phyloP scores from a whole-genome alignment of 37 sponge, comb jelly and placozoan genomes.

The Spongia lamella region DNA sequence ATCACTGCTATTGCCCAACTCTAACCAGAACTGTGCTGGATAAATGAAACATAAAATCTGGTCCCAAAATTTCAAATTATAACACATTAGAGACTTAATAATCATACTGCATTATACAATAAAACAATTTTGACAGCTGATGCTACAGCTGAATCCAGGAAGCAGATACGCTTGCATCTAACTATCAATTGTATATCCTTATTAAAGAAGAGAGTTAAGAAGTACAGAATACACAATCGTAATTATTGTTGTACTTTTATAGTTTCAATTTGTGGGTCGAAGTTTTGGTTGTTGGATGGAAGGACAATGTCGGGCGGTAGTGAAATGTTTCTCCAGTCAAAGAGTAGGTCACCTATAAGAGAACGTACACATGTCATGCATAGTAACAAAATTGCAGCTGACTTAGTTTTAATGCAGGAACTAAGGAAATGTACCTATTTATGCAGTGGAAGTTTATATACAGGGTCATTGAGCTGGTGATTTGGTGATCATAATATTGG shows the following conservation, averaged over 20 bases:
- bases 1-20: too few species aligned
- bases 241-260: background rate
- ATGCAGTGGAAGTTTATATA: background rate
- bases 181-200: too few species aligned
- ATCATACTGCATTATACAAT: too few species aligned
- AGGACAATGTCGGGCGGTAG: constrained; percentile 81
- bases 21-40: constrained; percentile 11
- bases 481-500: too few species aligned
- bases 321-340: constrained; percentile 53
- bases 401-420: background rate
- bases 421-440: background rate
- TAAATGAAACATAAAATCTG: background rate
- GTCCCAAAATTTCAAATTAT: background rate
- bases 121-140: too few species aligned
- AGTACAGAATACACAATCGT: background rate
- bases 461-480: too few species aligned
- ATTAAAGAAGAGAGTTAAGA: background rate
- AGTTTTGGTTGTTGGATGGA: constrained; percentile 50
- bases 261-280: constrained; percentile 63
- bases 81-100: too few species aligned
- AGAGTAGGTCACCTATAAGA: constrained; percentile 78
- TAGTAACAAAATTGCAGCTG: background rate
- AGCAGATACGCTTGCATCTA: too few species aligned
- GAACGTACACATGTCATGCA: background rate
- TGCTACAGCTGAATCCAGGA: too few species aligned